Percentiles rank a stretch among this genome's conserved stretches.
Conservation (phyloP, 2,797 vertebrate genomes). For the Microctenopoma steveboyesi region DNA sequence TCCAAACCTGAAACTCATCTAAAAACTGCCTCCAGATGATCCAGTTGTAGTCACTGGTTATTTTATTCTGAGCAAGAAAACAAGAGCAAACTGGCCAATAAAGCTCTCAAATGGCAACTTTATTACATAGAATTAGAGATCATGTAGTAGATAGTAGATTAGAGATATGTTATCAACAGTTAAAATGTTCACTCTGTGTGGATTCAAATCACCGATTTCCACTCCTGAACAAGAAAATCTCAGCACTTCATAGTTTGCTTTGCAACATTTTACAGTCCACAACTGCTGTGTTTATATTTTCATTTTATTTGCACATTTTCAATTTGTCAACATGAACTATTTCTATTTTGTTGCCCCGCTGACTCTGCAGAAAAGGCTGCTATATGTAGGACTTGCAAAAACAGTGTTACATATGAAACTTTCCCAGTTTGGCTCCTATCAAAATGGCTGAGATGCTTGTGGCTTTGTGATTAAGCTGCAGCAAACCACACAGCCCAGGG, state of each 20-base stretch:
- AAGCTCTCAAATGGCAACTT: conserved; percentile 16
- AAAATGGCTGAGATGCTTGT: conserved; percentile 84
- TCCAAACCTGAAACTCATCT: conserved; percentile 52
- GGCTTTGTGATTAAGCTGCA: conserved; percentile 81
- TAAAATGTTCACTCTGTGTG: conserved; percentile 7
- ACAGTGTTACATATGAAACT: conserved; percentile 64
- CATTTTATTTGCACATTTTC: conserved; percentile 70
- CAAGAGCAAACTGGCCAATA: conserved; percentile 23
- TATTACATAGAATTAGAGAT: background rate
- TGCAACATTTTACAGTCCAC: conserved; percentile 50
- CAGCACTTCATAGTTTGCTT: conserved; percentile 46
- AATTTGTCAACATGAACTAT: conserved; percentile 70
- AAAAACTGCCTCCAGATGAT: conserved; percentile 73
- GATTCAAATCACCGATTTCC: conserved; percentile 11
- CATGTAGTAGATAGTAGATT: no score
- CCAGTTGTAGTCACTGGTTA: conserved; percentile 42
- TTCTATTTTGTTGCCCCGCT: conserved; percentile 60
- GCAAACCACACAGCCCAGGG: conserved; percentile 80
- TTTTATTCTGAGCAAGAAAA: conserved; percentile 27
- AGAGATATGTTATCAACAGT: conserved; percentile 2
- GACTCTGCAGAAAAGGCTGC: conserved; percentile 70
- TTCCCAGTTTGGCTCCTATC: conserved; percentile 82
- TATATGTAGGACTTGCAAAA: conserved; percentile 68
- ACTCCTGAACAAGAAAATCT: conserved; percentile 32
- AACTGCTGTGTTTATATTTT: conserved; percentile 31